Base-by-base conservation (phyloP, 2,113 vertebrate species). In the Echinops telfairi region DNA sequence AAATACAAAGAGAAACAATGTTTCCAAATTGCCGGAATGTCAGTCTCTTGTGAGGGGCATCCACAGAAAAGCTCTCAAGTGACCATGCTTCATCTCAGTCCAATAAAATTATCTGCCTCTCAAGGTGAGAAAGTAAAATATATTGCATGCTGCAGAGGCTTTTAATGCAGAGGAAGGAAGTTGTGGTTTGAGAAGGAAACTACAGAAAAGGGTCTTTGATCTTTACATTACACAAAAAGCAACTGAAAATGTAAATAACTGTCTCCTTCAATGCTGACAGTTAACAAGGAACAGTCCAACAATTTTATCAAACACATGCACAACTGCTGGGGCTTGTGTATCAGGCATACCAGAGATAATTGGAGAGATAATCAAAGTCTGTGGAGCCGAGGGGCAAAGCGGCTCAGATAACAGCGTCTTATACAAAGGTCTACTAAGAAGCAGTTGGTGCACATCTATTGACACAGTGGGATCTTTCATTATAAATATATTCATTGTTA, bases 101-200 rank as follows among this genome's bases (percentile, higher is more conserved):
- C 23, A 71, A 36, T 53, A 31, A 62, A 38, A 66, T 40, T 58
- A 58, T 71, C 27, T 79, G 38, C 20, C 60, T 38, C 81, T 43
- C 4, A 7, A 5, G 64, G 36, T 78, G 83, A 90, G 89, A 93
- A 86, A 90, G 71, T 6, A 33, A 83, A 76, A 80, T 3, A 20
- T 16, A 15, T 62, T 87, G 80, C 64, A 10, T 0, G 16, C 40
- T 36, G 17, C 73, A 68, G 70, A 83, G 40, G 75, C 71, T 83
- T 78, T 78, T 27, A 58, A 78, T 3, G 58, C 38, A 82, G 68
- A 96, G 93, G 95, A 96, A 97, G 97, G 96, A 97, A 96, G 86
- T 3, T 94, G 96, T 47, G 97, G 97, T 95, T 77, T 84, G 70
- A 83, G 40, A 60, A 88, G 71, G 92, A 94, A 96, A 91, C 80